Evolutionary conservation across 2,113 vertebrate genomes (phyloP).

Genomic region (Burhinus bistriatus): DNA sequence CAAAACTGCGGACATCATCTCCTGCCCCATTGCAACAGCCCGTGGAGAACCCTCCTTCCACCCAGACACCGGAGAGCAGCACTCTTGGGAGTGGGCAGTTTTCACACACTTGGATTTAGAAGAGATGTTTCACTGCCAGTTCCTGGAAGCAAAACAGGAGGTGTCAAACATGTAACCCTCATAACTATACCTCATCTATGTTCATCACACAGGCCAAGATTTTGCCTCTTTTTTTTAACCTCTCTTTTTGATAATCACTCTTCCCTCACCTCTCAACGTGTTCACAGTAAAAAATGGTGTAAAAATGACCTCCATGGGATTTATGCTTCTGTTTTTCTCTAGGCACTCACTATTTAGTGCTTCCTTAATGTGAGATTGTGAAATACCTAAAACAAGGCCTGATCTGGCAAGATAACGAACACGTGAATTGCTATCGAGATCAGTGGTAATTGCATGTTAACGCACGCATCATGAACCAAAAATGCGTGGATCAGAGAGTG

Average conservation of each 20-base stretch:
- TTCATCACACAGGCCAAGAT: neutral
- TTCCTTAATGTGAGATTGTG: slow-evolving; percentile 11
- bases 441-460: neutral
- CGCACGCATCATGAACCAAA: accelerated
- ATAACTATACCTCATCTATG: neutral
- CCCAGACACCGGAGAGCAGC: accelerated
- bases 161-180: neutral
- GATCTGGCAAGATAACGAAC: neutral
- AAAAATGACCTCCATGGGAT: neutral
- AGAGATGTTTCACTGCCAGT: neutral
- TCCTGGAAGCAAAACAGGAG: neutral
- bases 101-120: neutral
- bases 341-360: neutral
- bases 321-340: neutral
- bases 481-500: neutral
- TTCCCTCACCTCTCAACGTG: neutral
- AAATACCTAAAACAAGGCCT: neutral
- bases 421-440: neutral
- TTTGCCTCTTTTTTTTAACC: neutral
- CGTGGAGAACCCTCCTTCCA: neutral
- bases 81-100: neutral
- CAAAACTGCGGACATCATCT: neutral
- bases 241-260: neutral
- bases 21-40: neutral
- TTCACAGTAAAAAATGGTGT: neutral